These are phyloP conservation scores for Cinara cedri DNA, from an alignment of 2,888 invertebrate species.

Conservation along the genomic window DNA sequence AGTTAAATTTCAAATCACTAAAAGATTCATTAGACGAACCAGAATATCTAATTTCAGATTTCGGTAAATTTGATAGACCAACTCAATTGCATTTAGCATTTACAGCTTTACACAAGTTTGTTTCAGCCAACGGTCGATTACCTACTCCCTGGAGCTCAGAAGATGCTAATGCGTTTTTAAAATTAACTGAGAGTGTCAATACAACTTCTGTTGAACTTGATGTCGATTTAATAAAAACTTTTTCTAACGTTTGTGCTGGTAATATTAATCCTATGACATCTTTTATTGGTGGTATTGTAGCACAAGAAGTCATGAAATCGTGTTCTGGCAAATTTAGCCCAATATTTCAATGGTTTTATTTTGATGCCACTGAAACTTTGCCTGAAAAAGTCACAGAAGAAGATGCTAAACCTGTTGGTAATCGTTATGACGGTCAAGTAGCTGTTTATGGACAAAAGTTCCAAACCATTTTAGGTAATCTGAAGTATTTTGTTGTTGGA, in stretches of 20 bases:
- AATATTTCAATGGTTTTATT: constrained; percentile 91
- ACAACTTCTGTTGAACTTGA: constrained; percentile 72
- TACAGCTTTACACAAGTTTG: constrained; percentile 77
- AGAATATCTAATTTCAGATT: constrained; percentile 90
- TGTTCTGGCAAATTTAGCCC: constrained; percentile 96
- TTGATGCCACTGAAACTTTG: constrained; percentile 94
- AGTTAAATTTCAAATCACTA: too few species aligned
- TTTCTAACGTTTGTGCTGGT: constrained; percentile 81
- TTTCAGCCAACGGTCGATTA: constrained; percentile 68
- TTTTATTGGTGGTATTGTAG: constrained; percentile 93
- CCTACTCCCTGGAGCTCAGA: constrained; percentile 83
- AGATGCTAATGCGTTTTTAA: constrained; percentile 73
- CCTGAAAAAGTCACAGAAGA: constrained; percentile 79
- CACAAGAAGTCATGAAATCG: constrained; percentile 99
- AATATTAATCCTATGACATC: constrained; percentile 90
- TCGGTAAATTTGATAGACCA: constrained; percentile 91
- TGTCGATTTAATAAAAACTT: constrained; percentile 72
- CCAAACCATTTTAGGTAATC: constrained; percentile 78
- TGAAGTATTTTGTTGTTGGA: constrained; percentile 84
- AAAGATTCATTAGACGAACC: too few species aligned
- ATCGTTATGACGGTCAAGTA: constrained; percentile 86
- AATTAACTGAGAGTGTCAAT: constrained; percentile 67
- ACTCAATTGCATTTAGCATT: constrained; percentile 88
- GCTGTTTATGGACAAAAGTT: constrained; percentile 92
- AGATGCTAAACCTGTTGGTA: constrained; percentile 73